Conservation (phyloP, 2,113 vertebrate genomes). For the Tor tambroides region DNA sequence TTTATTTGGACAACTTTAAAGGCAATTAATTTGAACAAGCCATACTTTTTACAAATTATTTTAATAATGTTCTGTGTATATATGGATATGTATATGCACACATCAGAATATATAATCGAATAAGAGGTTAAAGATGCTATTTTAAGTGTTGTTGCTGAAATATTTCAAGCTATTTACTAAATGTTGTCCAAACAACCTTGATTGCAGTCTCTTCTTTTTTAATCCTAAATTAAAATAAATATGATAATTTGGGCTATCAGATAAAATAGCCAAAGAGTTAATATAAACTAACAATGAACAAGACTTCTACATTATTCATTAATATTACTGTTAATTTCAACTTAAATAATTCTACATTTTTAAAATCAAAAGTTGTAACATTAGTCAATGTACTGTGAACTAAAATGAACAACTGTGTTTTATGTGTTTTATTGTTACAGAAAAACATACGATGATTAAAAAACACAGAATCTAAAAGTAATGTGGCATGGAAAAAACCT, state of each 20-base stretch:
- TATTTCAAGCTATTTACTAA: conserved; percentile 23
- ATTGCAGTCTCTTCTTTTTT: neutral
- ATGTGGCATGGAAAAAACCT: too few relatives aligned
- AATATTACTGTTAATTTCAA: neutral
- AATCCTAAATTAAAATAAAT: neutral
- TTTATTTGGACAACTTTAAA: too few relatives aligned
- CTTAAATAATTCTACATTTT: neutral
- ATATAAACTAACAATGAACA: neutral
- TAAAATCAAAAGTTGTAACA: neutral
- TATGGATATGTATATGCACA: neutral
- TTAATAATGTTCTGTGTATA: conserved; percentile 18
- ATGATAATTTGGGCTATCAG: neutral
- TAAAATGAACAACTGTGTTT: too few relatives aligned
- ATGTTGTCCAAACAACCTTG: neutral
- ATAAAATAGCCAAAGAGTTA: neutral
- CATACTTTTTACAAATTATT: neutral
- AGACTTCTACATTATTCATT: neutral
- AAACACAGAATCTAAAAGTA: too few relatives aligned
- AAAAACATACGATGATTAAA: neutral
- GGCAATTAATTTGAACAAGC: conserved; percentile 29
- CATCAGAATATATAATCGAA: neutral
- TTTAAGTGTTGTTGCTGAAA: conserved; percentile 14
- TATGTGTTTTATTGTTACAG: neutral
- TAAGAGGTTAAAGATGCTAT: conserved; percentile 3
- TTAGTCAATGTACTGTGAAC: too few relatives aligned